These are phyloP conservation scores for Salminus brasiliensis DNA, from an alignment of 2,113 vertebrate genomes.

Conservation along the genomic window DNA sequence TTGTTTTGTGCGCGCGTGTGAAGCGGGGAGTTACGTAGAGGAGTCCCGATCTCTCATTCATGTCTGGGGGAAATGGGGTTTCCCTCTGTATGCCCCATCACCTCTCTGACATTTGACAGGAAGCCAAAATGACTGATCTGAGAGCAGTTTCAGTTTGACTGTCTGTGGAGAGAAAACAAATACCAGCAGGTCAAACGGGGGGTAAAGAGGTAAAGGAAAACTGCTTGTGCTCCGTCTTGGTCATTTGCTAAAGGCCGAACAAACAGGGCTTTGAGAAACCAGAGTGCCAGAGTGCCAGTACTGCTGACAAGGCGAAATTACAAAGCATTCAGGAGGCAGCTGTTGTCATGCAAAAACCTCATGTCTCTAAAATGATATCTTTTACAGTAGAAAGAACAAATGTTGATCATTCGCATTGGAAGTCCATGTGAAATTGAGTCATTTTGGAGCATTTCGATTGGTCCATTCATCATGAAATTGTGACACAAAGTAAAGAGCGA, in stretches of 20 bases:
- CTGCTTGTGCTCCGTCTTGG: neutral
- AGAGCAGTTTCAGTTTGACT: slow-evolving; percentile 44
- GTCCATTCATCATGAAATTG: too few species aligned
- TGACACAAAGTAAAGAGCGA: too few species aligned
- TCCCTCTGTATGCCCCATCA: slow-evolving; percentile 38
- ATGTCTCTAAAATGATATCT: too few species aligned
- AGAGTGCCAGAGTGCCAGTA: neutral
- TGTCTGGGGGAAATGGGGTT: slow-evolving; percentile 45
- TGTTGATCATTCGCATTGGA: too few species aligned
- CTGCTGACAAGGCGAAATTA: neutral
- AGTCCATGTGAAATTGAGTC: too few species aligned
- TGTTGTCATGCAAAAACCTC: neutral
- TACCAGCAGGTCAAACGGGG: slow-evolving; percentile 15
- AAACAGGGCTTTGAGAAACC: neutral
- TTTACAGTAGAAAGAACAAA: too few species aligned
- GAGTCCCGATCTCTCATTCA: neutral
- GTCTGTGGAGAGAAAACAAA: neutral
- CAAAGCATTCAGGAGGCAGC: too few species aligned
- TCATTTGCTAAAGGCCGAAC: neutral
- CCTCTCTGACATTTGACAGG: slow-evolving; percentile 39
- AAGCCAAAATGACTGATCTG: slow-evolving; percentile 23
- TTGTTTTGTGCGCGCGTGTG: neutral
- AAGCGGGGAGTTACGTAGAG: neutral
- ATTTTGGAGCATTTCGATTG: too few species aligned
- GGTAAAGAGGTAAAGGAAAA: slow-evolving; percentile 3